A percentile compares a stretch with the other conserved stretches of the same genome.
phyloP scores from a whole-genome alignment of 2,113 vertebrate genomes.

The Strix aluco region DNA sequence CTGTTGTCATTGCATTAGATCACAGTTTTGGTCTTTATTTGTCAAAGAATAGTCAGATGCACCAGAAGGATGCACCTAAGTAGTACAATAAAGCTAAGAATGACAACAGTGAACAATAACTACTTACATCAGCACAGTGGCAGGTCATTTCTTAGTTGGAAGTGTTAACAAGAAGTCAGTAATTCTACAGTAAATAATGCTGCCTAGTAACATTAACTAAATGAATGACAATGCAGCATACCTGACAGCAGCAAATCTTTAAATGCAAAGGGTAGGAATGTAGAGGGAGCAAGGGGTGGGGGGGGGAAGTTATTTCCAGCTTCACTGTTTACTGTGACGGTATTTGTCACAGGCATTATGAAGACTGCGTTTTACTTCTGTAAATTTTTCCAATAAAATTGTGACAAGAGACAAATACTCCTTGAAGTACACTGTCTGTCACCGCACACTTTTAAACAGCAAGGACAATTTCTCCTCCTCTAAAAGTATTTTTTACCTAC shows the following conservation, averaged over 20 bases:
- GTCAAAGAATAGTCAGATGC: not conserved
- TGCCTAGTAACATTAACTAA: not conserved
- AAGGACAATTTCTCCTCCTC: not conserved
- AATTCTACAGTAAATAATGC: not conserved
- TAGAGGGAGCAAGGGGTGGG: too few relatives aligned
- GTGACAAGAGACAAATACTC: not conserved
- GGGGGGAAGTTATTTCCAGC: not conserved
- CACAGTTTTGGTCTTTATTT: not conserved
- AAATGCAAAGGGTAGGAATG: not conserved
- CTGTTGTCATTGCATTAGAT: not conserved
- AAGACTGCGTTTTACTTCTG: not conserved
- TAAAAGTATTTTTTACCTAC: not conserved
- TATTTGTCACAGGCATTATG: not conserved
- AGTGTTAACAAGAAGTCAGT: not conserved
- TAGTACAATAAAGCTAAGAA: not conserved
- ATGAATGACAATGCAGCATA: not conserved
- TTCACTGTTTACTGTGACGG: not conserved
- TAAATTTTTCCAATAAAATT: not conserved
- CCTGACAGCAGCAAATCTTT: not conserved
- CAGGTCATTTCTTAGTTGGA: not conserved
- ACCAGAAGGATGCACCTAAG: not conserved
- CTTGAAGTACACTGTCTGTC: not conserved
- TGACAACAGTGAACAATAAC: not conserved
- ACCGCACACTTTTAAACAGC: fast-evolving
- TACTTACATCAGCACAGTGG: not conserved